Conservation (phyloP, 2,888 invertebrate genomes). For the Sinopyrophorus schimmeli region DNA sequence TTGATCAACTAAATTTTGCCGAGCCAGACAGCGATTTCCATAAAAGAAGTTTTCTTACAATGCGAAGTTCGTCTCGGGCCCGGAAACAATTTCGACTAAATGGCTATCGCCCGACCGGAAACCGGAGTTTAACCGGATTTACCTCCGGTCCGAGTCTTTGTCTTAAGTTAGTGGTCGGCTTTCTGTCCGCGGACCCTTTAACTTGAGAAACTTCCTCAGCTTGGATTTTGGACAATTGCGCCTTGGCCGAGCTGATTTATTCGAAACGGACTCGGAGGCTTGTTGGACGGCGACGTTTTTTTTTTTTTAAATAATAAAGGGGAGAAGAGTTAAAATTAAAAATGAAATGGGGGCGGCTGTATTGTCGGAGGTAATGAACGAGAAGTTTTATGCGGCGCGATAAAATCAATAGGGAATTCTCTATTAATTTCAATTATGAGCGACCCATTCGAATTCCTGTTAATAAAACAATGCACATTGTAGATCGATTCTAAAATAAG, state of each 20-base stretch:
- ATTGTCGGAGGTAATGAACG: conserved; percentile 9
- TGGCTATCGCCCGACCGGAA: conserved; percentile 44
- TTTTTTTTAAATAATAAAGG: no score
- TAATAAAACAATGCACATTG: conserved; percentile 49
- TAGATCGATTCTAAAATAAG: conserved; percentile 46
- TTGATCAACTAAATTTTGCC: conserved; percentile 31
- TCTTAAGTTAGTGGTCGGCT: conserved; percentile 41
- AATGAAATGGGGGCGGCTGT: no score
- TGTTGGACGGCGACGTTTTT: no score
- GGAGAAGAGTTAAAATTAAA: not conserved
- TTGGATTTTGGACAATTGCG: conserved; percentile 39
- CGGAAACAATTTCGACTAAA: conserved; percentile 28
- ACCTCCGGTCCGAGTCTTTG: conserved; percentile 45
- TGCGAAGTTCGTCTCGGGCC: conserved; percentile 1
- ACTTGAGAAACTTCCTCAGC: conserved; percentile 40
- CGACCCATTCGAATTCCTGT: conserved; percentile 47
- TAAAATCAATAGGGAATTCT: conserved; percentile 48
- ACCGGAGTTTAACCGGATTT: conserved; percentile 46
- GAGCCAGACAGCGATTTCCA: not conserved
- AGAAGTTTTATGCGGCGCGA: conserved; percentile 18
- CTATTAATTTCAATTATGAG: conserved; percentile 52
- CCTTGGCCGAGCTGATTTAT: no score
- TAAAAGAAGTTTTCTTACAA: not conserved
- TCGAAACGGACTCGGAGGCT: no score
- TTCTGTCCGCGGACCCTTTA: conserved; percentile 39